A percentile compares a stretch with the other conserved stretches of the same genome.
Evolutionary conservation across 2,888 invertebrate genomes (phyloP).

Genomic region (Drosophila nr. medialis): DNA sequence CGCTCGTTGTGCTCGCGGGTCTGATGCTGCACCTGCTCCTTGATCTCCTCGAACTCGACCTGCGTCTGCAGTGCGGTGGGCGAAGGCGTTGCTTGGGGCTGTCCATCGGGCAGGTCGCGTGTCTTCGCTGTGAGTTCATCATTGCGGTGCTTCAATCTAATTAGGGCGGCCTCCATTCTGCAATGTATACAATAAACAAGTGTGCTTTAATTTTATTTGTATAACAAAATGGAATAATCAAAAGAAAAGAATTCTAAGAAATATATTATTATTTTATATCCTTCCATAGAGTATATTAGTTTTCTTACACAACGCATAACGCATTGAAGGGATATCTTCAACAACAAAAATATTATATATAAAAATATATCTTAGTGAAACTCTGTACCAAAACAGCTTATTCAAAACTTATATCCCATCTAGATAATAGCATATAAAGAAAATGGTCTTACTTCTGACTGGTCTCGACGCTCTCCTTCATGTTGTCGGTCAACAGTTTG

Average conservation of each 20-base stretch:
- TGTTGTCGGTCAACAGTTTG: conserved; percentile 83
- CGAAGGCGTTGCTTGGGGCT: conserved; percentile 57
- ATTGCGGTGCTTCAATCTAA: conserved; percentile 83
- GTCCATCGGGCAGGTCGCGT: conserved; percentile 81
- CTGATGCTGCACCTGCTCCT: conserved; percentile 81
- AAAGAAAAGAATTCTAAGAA: not conserved
- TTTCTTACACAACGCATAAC: not conserved
- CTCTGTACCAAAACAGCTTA: not conserved
- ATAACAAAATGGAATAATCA: not conserved
- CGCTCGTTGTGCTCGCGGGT: conserved; percentile 83
- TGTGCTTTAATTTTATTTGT: not conserved
- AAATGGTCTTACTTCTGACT: conserved; percentile 82
- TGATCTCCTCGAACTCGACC: conserved; percentile 77
- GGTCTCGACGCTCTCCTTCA: conserved; percentile 84
- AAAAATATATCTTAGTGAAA: not conserved
- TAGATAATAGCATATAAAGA: not conserved
- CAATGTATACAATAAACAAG: not conserved
- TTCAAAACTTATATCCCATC: not conserved
- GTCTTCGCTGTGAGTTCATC: conserved; percentile 82
- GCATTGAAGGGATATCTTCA: not conserved
- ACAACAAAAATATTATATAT: not conserved
- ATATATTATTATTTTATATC: not conserved
- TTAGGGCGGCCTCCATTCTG: conserved; percentile 84
- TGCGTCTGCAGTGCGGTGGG: conserved; percentile 65
- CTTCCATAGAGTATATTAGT: not conserved